Percentiles rank a stretch among this genome's conserved stretches.
Conservation (phyloP, 2,797 vertebrate species). For the Tapirus indicus region DNA sequence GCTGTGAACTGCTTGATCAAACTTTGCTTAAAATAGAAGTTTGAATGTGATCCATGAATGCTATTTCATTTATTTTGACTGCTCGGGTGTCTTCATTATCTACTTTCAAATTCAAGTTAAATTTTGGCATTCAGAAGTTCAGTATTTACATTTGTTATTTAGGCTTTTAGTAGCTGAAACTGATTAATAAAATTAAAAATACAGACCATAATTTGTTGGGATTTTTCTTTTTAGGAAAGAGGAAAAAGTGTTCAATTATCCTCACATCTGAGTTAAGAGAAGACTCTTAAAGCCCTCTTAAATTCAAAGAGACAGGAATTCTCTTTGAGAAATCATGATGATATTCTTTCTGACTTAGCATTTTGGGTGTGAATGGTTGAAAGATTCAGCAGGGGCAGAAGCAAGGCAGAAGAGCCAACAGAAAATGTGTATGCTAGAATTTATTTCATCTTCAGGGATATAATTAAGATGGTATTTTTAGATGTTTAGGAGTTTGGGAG, state of each 20-base stretch:
- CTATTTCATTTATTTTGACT: conserved; percentile 29
- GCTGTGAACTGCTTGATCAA: not conserved
- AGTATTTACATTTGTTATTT: conserved; percentile 24
- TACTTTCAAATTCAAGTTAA: conserved; percentile 42
- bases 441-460: conserved; percentile 36
- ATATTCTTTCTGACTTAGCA: not conserved
- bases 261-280: not conserved
- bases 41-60: not conserved
- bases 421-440: not conserved
- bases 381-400: not conserved
- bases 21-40: conserved; percentile 1
- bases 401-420: not conserved
- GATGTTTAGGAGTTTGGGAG: not conserved
- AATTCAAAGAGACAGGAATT: not conserved
- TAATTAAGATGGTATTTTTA: conserved; percentile 21
- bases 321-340: not conserved
- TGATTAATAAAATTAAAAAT: conserved; percentile 33
- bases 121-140: conserved; percentile 20
- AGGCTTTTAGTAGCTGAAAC: not conserved
- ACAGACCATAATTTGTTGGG: not conserved
- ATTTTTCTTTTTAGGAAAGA: not conserved
- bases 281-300: conserved; percentile 5
- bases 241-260: not conserved
- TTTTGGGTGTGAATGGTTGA: not conserved
- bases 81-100: not conserved